Evolutionary conservation across 2,113 vertebrate genomes (phyloP).

Genomic region (Centropus bengalensis): DNA sequence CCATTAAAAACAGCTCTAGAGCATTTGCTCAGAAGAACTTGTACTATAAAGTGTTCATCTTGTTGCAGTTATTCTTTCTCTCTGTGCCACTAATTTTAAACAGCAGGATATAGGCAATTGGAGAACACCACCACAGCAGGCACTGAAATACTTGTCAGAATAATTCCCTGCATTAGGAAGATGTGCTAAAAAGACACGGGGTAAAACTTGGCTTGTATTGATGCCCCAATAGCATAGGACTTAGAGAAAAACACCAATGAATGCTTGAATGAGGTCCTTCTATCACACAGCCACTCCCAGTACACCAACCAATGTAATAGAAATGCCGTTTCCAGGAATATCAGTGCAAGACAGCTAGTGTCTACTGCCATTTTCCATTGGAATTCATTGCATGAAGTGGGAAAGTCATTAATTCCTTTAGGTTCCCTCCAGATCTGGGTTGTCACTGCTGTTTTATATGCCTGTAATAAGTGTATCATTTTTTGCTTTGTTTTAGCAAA

Average conservation of each 20-base stretch:
- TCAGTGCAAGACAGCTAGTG: neutral
- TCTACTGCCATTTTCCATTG: neutral
- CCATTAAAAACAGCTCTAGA: slow-evolving; percentile 4
- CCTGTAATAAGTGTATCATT: fast-evolving
- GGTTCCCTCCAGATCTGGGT: neutral
- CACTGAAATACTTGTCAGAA: slow-evolving; percentile 26
- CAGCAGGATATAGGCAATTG: slow-evolving; percentile 25
- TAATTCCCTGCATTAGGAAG: neutral
- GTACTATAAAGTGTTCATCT: neutral
- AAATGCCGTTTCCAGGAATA: neutral
- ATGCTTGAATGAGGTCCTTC: neutral
- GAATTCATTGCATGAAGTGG: neutral
- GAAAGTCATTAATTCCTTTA: neutral
- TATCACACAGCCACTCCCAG: neutral
- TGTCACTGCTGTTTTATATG: neutral
- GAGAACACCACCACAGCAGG: slow-evolving; percentile 24
- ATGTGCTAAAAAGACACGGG: slow-evolving; percentile 35
- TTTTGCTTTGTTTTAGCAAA: neutral
- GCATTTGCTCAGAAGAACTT: neutral
- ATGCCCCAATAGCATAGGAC: neutral
- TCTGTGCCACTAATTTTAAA: slow-evolving; percentile 36
- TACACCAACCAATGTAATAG: neutral
- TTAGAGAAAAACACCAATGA: neutral
- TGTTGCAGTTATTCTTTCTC: slow-evolving; percentile 49
- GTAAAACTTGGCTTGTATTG: neutral